A percentile compares a stretch with the other conserved stretches of the same genome.
These are phyloP conservation scores for Calephelis perditalis DNA, from an alignment of 2,888 invertebrate species.

Conservation along the genomic window DNA sequence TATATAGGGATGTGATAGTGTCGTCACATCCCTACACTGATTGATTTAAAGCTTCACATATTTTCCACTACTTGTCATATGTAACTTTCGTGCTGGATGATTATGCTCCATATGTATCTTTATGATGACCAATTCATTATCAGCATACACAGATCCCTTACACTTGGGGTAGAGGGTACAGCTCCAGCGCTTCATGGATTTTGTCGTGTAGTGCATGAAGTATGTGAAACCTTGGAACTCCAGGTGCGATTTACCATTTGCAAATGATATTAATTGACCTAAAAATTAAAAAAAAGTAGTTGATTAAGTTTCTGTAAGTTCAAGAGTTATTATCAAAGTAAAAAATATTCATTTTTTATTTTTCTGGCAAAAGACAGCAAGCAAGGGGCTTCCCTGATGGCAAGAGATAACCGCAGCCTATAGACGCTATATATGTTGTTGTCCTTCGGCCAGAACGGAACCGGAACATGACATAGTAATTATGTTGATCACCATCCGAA, in stretches of 20 bases:
- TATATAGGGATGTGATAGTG: not conserved
- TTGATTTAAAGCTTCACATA: slow-evolving; percentile 21
- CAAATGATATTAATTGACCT: slow-evolving; percentile 33
- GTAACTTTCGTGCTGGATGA: slow-evolving; percentile 28
- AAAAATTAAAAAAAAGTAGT: slow-evolving; percentile 17
- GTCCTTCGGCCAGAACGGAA: no score
- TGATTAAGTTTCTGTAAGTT: no score
- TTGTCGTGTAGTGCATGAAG: slow-evolving; percentile 30
- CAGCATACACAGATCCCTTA: slow-evolving; percentile 28
- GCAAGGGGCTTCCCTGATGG: no score
- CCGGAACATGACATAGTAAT: no score
- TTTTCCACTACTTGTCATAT: slow-evolving; percentile 26
- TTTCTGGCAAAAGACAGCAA: no score
- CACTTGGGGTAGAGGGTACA: slow-evolving; percentile 37
- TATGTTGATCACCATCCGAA: no score
- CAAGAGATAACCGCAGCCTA: no score
- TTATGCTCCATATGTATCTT: slow-evolving; percentile 23
- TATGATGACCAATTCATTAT: slow-evolving; percentile 20
- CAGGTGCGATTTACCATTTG: slow-evolving; percentile 30
- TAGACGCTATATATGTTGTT: no score
- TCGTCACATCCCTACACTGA: not conserved
- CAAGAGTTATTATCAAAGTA: no score
- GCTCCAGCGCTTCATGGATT: slow-evolving; percentile 29
- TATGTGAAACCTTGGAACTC: slow-evolving; percentile 35
- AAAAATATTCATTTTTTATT: no score